These are phyloP conservation scores for Calidris pugnax DNA, from an alignment of 2,113 vertebrate species.

Conservation along the genomic window DNA sequence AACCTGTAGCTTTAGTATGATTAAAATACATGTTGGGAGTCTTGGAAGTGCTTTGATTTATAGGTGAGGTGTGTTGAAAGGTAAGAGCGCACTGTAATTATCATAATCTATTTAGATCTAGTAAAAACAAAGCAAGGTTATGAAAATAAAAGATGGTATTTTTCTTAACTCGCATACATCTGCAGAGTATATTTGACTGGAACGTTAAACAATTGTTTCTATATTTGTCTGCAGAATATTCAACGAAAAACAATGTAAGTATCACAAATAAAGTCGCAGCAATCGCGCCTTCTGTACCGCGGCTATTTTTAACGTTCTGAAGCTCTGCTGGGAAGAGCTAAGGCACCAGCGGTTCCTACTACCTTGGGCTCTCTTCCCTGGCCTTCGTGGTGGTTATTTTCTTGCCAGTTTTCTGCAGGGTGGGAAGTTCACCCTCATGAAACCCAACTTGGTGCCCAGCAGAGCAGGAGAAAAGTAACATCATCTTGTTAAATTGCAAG, in stretches of 20 bases:
- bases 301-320: not conserved
- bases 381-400: not conserved
- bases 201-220: conserved; percentile 98
- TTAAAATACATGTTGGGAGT: not conserved
- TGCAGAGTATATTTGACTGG: conserved; percentile 97
- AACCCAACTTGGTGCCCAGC: not conserved
- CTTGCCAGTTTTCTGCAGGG: not conserved
- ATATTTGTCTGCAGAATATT: conserved; percentile 95
- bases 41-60: not conserved
- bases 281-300: not conserved
- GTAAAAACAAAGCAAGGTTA: conserved; percentile 16
- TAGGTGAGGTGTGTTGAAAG: not conserved
- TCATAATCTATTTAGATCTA: not conserved
- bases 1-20: not conserved
- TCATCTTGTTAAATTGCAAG: not conserved
- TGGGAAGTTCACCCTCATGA: not conserved
- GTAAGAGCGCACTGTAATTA: not conserved
- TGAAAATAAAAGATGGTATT: conserved; percentile 2
- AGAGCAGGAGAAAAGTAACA: not conserved
- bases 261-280: not conserved
- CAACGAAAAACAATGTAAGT: conserved; percentile 96
- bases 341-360: not conserved
- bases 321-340: not conserved
- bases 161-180: conserved; percentile 87
- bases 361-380: not conserved